These are phyloP conservation scores for Atlantisia rogersi DNA, from an alignment of 2,113 vertebrate species.

Conservation along the genomic window DNA sequence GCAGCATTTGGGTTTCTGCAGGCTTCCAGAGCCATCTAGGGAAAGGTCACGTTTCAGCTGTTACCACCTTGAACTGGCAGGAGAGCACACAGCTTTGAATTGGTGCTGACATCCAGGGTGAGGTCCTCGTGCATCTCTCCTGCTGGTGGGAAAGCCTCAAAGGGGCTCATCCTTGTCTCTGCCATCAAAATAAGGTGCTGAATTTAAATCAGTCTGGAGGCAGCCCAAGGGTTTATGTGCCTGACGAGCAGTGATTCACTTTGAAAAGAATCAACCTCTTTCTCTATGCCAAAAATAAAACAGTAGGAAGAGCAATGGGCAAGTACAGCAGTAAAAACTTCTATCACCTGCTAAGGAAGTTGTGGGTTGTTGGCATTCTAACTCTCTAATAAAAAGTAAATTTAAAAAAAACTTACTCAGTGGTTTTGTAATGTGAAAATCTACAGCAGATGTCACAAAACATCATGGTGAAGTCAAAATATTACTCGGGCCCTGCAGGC, in stretches of 20 bases:
- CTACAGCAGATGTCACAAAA: background rate
- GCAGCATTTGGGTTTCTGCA: background rate
- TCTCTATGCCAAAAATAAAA: constrained; percentile 14
- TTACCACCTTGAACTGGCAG: background rate
- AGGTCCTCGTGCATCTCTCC: background rate
- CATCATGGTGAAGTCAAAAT: background rate
- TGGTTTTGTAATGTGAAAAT: constrained; percentile 14
- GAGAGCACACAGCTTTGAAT: background rate
- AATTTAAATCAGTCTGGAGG: background rate
- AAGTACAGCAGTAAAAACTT: background rate
- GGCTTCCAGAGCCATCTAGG: background rate
- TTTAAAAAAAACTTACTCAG: background rate
- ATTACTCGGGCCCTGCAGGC: background rate
- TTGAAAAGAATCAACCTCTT: background rate
- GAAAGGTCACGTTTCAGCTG: background rate
- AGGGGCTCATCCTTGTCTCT: background rate
- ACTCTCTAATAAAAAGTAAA: background rate
- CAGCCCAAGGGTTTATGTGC: background rate
- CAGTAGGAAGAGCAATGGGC: background rate
- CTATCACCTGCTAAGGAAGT: background rate
- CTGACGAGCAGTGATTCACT: background rate
- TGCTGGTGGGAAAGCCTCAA: background rate
- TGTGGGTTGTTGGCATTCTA: background rate
- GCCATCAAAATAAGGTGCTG: background rate
- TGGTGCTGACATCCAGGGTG: background rate